Base-by-base conservation (phyloP, 2,113 vertebrate species). In the Oncorhynchus clarkii region DNA sequence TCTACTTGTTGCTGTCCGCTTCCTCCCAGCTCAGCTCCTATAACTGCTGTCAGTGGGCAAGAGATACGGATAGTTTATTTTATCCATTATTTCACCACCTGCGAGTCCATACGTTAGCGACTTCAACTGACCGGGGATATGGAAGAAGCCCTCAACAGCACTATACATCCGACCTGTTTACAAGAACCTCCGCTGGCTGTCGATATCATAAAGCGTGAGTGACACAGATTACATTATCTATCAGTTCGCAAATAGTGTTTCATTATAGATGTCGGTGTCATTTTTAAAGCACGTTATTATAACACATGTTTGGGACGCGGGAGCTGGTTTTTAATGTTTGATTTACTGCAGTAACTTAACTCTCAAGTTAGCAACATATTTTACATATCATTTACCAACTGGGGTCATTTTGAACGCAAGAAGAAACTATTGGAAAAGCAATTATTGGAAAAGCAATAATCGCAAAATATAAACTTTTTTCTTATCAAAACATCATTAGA, bases 91-190 rank as follows among this genome's bases (percentile, higher is more conserved):
- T n/a, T 62, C 59, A 62, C 59, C 5, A 62, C n/a, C n/a, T 62
- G 59, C 59, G 7, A 62, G 18, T 62, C n/a, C 7, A 22, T 62
- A 24, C 5, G 24, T 62, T 62, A 62, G 59, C 59, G 59, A 62
- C n/a, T 8, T 22, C 2, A n/a, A 24, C 70, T 13, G 57, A 20
- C 57, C 48, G 24, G 49, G n/a, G 34, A 39, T 69, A 88, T 91
- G 87, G 90, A 92, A 78, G 90, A 92, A 69, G 8, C 29, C 3
- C 6, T 82, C 26, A 93, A 92, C 77, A n/a, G 22, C 74, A 93
- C 90, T 24, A 86, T 92, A 4, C 71, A 93, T 76, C 93, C 92
- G 1, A 80, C 86, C 31, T 94, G 93, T 88, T 88, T 94, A 84
- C 87, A 86, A 4, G 81, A 91, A 27, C 90, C 91, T 1, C 92